These are phyloP conservation scores for Clanis bilineata DNA, from an alignment of 2,888 invertebrate species.

Conservation along the genomic window DNA sequence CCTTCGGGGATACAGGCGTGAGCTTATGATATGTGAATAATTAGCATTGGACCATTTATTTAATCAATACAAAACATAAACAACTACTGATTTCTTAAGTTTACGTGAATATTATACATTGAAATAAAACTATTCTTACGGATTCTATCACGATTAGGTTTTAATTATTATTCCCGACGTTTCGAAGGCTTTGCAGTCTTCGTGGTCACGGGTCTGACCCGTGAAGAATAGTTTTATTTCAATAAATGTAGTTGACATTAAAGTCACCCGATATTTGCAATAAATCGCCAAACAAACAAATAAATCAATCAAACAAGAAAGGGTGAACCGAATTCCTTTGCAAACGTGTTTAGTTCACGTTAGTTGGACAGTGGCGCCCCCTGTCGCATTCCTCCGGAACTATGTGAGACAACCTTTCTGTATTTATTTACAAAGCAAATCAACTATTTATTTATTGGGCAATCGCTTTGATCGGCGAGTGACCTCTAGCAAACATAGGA, in stretches of 20 bases:
- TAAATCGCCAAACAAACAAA: slow-evolving; percentile 32
- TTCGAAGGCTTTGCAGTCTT: no score
- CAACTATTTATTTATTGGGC: slow-evolving; percentile 79
- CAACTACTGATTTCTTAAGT: no score
- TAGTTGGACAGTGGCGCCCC: slow-evolving; percentile 56
- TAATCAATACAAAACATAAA: no score
- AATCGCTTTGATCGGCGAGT: slow-evolving; percentile 74
- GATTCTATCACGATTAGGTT: no score
- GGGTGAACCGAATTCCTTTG: slow-evolving; percentile 44
- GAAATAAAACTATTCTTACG: no score
- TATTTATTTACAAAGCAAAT: slow-evolving; percentile 78
- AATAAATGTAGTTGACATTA: neutral
- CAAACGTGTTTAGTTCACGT: slow-evolving; percentile 66
- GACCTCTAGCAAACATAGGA: slow-evolving; percentile 63
- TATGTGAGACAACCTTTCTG: slow-evolving; percentile 57
- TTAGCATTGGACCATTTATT: no score
- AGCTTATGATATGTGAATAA: no score
- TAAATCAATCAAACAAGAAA: slow-evolving; percentile 40
- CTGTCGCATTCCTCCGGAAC: slow-evolving; percentile 61
- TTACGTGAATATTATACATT: no score
- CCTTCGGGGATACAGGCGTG: no score
- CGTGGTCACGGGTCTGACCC: no score
- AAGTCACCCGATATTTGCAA: slow-evolving; percentile 21
- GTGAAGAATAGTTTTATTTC: no score
- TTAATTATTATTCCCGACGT: no score